Evolutionary conservation across 1,140 invertebrate species (phyloP).

Genomic region (Procambarus virginalis): DNA sequence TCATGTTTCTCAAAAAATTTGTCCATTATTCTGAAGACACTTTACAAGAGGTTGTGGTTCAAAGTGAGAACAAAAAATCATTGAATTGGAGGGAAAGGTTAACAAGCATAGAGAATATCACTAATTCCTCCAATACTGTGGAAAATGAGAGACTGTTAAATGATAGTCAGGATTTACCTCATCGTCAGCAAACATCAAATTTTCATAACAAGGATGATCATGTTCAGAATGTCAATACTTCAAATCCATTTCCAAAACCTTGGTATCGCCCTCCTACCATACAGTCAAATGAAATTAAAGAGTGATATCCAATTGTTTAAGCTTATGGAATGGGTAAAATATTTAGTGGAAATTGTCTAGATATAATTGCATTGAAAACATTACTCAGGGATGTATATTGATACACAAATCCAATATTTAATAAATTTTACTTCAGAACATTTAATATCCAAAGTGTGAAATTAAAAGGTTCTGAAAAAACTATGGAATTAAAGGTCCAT

Average conservation of each 20-base stretch:
- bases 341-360: no score
- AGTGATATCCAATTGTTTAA: no score
- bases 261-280: not conserved
- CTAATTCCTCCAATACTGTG: not conserved
- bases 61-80: not conserved
- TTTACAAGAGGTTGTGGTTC: not conserved
- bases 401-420: no score
- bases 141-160: not conserved
- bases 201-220: not conserved
- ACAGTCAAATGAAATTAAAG: no score
- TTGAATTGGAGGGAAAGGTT: not conserved
- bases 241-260: not conserved
- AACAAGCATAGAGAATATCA: not conserved
- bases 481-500: no score
- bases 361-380: no score
- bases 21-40: slow-evolving; percentile 4
- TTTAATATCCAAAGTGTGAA: no score
- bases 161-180: not conserved
- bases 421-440: no score
- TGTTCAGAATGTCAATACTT: not conserved
- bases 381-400: no score
- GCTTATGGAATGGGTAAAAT: no score
- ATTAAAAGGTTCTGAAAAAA: no score
- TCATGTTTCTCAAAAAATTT: slow-evolving; percentile 11
- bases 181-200: not conserved